Conservation (phyloP, 2,888 invertebrate genomes). For the Automeris io region DNA sequence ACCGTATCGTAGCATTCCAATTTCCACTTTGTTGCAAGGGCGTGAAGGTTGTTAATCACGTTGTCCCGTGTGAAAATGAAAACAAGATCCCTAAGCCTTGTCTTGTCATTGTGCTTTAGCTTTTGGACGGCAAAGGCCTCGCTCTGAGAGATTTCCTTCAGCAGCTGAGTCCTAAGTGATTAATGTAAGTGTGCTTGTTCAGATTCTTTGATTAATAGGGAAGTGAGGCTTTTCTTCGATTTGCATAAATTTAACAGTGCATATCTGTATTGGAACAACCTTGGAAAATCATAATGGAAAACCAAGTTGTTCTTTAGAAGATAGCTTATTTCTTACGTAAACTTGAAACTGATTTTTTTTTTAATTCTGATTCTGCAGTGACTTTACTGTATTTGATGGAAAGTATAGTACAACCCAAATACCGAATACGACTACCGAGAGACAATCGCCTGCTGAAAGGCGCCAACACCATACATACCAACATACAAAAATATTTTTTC, state of each 20-base stretch:
- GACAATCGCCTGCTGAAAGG: too few species aligned
- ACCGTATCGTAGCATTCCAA: background rate
- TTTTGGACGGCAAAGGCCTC: slow-evolving; percentile 26
- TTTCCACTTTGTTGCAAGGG: background rate
- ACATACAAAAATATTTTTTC: too few species aligned
- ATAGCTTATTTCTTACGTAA: too few species aligned
- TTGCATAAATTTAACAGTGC: background rate
- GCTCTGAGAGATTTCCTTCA: slow-evolving; percentile 42
- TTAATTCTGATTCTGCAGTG: too few species aligned
- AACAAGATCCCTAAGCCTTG: slow-evolving; percentile 11
- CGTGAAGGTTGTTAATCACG: background rate
- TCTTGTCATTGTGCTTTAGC: slow-evolving; percentile 33
- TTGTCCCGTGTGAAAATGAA: background rate
- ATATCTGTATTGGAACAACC: slow-evolving; percentile 1
- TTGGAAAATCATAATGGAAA: too few species aligned
- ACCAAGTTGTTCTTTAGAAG: too few species aligned
- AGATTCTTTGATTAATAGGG: slow-evolving; percentile 17
- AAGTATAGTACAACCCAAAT: too few species aligned
- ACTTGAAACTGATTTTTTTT: too few species aligned
- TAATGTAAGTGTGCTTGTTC: slow-evolving; percentile 30
- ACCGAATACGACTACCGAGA: too few species aligned
- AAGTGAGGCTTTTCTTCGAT: slow-evolving; percentile 7
- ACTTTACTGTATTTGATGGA: too few species aligned
- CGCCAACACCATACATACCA: too few species aligned
- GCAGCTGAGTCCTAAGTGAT: slow-evolving; percentile 57